Conservation (phyloP, 92 coral and sea anemone genomes). For the Metridium senile region DNA sequence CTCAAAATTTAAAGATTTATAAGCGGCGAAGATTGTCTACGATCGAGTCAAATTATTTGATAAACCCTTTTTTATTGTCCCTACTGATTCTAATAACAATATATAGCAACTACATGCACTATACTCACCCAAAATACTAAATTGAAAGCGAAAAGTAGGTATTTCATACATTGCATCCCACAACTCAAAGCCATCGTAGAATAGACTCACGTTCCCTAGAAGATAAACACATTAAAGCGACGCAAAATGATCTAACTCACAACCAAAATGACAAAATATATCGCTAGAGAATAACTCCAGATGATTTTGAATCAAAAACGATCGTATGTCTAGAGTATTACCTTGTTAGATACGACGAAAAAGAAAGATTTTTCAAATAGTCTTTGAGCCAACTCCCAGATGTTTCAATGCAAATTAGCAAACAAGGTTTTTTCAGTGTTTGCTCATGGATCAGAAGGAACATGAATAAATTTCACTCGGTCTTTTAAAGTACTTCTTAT, state of each 20-base stretch:
- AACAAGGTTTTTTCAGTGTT: slow-evolving; percentile 13
- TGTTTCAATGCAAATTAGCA: slow-evolving; percentile 23
- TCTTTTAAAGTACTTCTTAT: slow-evolving; percentile 26
- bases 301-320: background rate
- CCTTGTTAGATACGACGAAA: background rate
- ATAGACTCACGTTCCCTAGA: slow-evolving; percentile 13
- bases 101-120: background rate
- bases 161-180: slow-evolving; percentile 97
- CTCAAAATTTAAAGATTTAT: background rate
- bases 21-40: background rate
- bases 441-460: background rate
- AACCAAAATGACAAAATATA: background rate
- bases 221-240: background rate
- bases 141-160: slow-evolving; percentile 91
- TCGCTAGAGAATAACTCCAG: background rate
- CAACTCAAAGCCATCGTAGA: slow-evolving; percentile 73
- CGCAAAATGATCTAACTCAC: slow-evolving; percentile 1
- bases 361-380: background rate
- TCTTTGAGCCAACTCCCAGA: slow-evolving; percentile 23
- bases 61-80: background rate
- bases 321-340: background rate
- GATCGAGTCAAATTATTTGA: background rate
- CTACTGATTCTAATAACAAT: background rate
- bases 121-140: slow-evolving; percentile 94
- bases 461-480: slow-evolving; percentile 33